phyloP scores from a whole-genome alignment of 1,140 invertebrate species.

The Euglossa dilemma region DNA sequence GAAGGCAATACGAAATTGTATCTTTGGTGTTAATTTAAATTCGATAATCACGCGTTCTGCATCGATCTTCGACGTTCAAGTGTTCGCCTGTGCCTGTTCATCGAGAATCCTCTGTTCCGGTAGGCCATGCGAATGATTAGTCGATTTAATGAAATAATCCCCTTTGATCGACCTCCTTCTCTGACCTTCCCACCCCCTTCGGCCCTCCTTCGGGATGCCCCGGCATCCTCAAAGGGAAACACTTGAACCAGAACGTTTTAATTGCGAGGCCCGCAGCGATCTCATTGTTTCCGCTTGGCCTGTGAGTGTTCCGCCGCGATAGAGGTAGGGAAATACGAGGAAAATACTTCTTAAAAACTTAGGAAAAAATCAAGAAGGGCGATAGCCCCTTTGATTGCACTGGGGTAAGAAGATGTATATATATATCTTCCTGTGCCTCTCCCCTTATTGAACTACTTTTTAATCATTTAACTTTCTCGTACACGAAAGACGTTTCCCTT shows the following conservation, averaged over 20 bases:
- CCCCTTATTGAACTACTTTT: slow-evolving; percentile 52
- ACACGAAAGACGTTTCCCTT: slow-evolving; percentile 18
- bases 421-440: slow-evolving; percentile 56
- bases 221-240: slow-evolving; percentile 76
- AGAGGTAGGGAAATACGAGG: slow-evolving; percentile 47
- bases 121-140: slow-evolving; percentile 75
- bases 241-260: slow-evolving; percentile 81
- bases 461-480: slow-evolving; percentile 46
- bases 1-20: too few relatives aligned
- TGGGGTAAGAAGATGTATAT: slow-evolving; percentile 55
- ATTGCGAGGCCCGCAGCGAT: slow-evolving; percentile 76
- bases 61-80: slow-evolving; percentile 18
- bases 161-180: slow-evolving; percentile 77
- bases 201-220: slow-evolving; percentile 69
- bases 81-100: background rate
- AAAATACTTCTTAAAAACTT: slow-evolving; percentile 69
- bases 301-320: slow-evolving; percentile 61
- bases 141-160: slow-evolving; percentile 81
- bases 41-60: background rate
- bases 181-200: slow-evolving; percentile 61
- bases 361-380: slow-evolving; percentile 58
- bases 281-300: slow-evolving; percentile 78
- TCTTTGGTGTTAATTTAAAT: background rate
- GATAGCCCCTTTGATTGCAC: slow-evolving; percentile 70
- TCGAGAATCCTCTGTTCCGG: slow-evolving; percentile 38